Percentiles rank a stretch among this genome's conserved stretches.
These are phyloP conservation scores for Saxicola maurus DNA, from an alignment of 2,797 vertebrate species.

Conservation along the genomic window DNA sequence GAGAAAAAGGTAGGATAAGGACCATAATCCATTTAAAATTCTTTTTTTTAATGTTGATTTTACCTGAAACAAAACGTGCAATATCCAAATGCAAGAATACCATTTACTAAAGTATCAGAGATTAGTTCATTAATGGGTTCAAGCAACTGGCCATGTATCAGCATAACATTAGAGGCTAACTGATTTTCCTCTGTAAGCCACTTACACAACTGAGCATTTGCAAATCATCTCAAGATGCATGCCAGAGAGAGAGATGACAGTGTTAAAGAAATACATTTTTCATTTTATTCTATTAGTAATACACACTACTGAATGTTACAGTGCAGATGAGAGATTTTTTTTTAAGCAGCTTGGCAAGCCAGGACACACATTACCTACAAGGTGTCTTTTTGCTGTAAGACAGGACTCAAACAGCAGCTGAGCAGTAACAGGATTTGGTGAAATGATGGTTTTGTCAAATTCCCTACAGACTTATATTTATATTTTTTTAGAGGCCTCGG, in stretches of 20 bases:
- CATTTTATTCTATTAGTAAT: slow-evolving; percentile 62
- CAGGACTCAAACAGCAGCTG: neutral
- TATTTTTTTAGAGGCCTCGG: neutral
- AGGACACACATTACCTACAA: neutral
- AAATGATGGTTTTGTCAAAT: neutral
- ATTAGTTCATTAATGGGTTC: slow-evolving; percentile 69
- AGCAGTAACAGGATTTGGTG: neutral
- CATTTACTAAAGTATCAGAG: slow-evolving; percentile 43
- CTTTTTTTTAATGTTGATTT: slow-evolving; percentile 30
- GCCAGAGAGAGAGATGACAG: slow-evolving; percentile 52
- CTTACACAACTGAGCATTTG: slow-evolving; percentile 54
- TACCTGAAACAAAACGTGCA: slow-evolving; percentile 46
- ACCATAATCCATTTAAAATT: neutral
- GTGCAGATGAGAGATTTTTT: neutral
- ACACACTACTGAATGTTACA: slow-evolving; percentile 29
- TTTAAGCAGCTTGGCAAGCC: slow-evolving; percentile 12
- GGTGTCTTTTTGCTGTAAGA: neutral
- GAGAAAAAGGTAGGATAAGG: neutral
- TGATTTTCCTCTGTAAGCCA: slow-evolving; percentile 53
- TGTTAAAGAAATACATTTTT: slow-evolving; percentile 63
- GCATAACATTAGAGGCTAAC: slow-evolving; percentile 67
- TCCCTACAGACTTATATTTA: neutral
- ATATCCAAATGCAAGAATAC: slow-evolving; percentile 3
- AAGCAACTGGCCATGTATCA: slow-evolving; percentile 61
- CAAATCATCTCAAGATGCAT: slow-evolving; percentile 63